Evolutionary conservation across 2,797 vertebrate genomes (phyloP).

Genomic region (Orestias chungarensis): DNA sequence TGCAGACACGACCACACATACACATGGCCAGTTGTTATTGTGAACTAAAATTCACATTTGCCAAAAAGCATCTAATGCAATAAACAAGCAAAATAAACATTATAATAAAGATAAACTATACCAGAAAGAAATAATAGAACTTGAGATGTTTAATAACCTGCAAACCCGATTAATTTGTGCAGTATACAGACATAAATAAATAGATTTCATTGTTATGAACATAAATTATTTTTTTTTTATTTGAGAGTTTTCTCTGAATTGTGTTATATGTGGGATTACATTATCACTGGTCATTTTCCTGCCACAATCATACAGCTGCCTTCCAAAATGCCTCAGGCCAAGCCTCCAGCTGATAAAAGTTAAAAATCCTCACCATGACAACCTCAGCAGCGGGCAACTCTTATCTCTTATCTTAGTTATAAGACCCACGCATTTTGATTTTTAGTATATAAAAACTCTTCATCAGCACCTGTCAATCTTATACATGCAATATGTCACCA

Average conservation of each 20-base stretch:
- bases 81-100: neutral
- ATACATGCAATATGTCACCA: neutral
- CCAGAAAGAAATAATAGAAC: neutral
- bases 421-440: slow-evolving; percentile 43
- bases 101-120: neutral
- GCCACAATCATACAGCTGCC: slow-evolving; percentile 48
- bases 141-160: neutral
- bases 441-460: slow-evolving; percentile 19
- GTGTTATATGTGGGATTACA: neutral
- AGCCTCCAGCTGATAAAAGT: slow-evolving; percentile 64
- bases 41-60: slow-evolving; percentile 7
- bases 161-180: neutral
- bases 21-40: neutral
- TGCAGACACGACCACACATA: slow-evolving; percentile 28
- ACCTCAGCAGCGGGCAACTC: slow-evolving; percentile 36
- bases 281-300: slow-evolving; percentile 40
- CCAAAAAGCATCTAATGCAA: neutral
- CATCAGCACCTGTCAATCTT: slow-evolving; percentile 28
- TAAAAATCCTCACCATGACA: slow-evolving; percentile 66
- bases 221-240: slow-evolving; percentile 1
- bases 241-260: neutral
- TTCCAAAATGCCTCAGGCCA: slow-evolving; percentile 55
- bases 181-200: neutral
- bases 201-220: neutral
- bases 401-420: slow-evolving; percentile 34